phyloP scores from a whole-genome alignment of 2,888 invertebrate species.

The Serrognathus titanus region DNA sequence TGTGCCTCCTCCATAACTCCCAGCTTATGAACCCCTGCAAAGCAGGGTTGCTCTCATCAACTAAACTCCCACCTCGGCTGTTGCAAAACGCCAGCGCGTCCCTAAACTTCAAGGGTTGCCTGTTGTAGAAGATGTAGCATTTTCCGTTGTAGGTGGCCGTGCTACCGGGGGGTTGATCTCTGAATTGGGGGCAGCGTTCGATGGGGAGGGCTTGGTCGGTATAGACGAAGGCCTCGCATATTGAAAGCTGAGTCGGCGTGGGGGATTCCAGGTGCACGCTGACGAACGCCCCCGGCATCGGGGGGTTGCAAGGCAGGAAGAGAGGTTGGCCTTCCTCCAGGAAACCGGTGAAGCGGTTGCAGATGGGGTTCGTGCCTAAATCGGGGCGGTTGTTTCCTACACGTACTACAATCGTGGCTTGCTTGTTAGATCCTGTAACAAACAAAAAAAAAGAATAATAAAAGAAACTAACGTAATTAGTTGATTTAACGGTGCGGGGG shows the following conservation, averaged over 20 bases:
- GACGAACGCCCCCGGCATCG: conserved; percentile 93
- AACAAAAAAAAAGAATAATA: conserved; percentile 3
- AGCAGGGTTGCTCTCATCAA: conserved; percentile 91
- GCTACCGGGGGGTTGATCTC: conserved; percentile 89
- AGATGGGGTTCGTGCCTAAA: conserved; percentile 85
- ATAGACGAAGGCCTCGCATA: conserved; percentile 92
- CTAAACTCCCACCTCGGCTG: conserved; percentile 69
- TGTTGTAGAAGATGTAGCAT: conserved; percentile 90
- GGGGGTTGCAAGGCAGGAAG: conserved; percentile 89
- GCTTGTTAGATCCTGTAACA: conserved; percentile 65
- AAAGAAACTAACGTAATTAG: too few species aligned
- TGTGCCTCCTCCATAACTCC: conserved; percentile 89
- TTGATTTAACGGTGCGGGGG: too few species aligned
- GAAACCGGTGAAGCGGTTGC: conserved; percentile 83
- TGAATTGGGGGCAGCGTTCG: conserved; percentile 87
- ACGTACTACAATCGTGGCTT: conserved; percentile 82
- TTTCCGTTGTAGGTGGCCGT: conserved; percentile 93
- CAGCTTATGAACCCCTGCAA: conserved; percentile 92
- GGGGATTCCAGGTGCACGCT: conserved; percentile 84
- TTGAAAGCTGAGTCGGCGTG: conserved; percentile 72
- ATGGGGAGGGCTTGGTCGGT: conserved; percentile 90
- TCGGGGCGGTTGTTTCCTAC: conserved; percentile 93
- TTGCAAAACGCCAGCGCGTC: conserved; percentile 79
- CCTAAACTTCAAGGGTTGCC: conserved; percentile 76
- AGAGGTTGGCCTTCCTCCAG: conserved; percentile 87